Percentiles rank a stretch among this genome's conserved stretches.
phyloP scores from a whole-genome alignment of 2,113 vertebrate species.

The Actinemys pallida region DNA sequence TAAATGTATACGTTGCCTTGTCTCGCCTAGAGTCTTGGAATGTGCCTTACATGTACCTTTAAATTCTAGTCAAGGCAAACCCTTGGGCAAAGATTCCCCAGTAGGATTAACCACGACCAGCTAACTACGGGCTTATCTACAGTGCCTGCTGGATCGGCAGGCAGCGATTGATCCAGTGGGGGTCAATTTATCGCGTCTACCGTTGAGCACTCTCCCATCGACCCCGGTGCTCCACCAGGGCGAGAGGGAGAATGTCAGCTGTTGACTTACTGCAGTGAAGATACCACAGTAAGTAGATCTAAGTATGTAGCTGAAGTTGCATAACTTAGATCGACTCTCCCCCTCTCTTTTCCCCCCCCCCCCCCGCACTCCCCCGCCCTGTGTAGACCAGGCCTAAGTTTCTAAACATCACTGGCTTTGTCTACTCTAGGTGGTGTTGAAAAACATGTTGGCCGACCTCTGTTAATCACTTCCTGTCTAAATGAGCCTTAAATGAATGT shows the following conservation, averaged over 20 bases:
- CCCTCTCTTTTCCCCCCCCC: too few relatives aligned
- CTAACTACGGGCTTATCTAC: constrained; percentile 17
- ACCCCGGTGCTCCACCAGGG: too few relatives aligned
- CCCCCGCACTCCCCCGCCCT: too few relatives aligned
- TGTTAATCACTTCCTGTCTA: constrained; percentile 56
- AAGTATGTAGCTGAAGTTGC: too few relatives aligned
- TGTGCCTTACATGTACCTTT: constrained; percentile 16
- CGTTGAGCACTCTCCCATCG: too few relatives aligned
- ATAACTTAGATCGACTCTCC: too few relatives aligned
- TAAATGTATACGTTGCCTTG: neutral
- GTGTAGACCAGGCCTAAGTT: neutral
- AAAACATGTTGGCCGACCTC: constrained; percentile 37
- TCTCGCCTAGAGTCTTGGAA: neutral
- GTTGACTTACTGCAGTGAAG: too few relatives aligned
- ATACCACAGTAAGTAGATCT: too few relatives aligned
- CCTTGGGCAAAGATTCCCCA: constrained; percentile 69
- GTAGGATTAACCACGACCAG: constrained; percentile 65
- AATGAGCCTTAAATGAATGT: neutral
- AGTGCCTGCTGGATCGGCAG: too few relatives aligned
- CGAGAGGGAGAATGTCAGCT: too few relatives aligned
- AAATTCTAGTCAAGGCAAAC: constrained; percentile 59
- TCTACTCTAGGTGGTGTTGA: constrained; percentile 44
- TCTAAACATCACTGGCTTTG: constrained; percentile 64
- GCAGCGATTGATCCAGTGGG: too few relatives aligned
- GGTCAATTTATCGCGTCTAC: too few relatives aligned